Evolutionary conservation across 2,113 vertebrate species (phyloP), one percentile per base, ranked within the genome.

Genomic region (Syngnathoides biaculeatus): DNA sequence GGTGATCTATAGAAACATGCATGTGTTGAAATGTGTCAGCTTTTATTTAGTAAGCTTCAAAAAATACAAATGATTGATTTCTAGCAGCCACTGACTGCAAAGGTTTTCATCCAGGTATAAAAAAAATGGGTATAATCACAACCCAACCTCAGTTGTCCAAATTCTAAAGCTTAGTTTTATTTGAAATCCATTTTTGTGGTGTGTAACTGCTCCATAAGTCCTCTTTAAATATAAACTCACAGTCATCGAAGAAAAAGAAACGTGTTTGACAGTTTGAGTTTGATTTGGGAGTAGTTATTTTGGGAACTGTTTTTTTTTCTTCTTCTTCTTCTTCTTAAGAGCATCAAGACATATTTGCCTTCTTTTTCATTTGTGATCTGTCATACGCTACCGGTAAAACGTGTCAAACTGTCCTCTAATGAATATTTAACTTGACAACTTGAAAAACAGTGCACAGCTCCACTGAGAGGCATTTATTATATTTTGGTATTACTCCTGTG

Each of bases 401-500:
- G 10, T 61, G 48, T 64, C 35, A 27, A n/a, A 73, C 35, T 40
- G 20, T 15, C 69, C 39, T 63, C 5, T 57, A 48, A 74, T 77
- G 67, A 69, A 50, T n/a, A 69, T 64, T 64, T 48, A 47, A n/a
- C 53, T 50, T 68, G 56, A 68, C 68, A 67, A 6, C 35, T 58
- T 71, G 43, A 40, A n/a, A 30, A n/a, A 60, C 10, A 39, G 43
- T 45, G 53, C 26, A 53, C 11, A 20, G 30, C 40, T 65, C 22
- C 12, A 26, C 24, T 55, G 52, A 26, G 15, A 40, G 35, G 17
- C 11, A 40, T 40, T 13, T 22, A 13, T 60, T 22, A 55, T 26
- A 26, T n/a, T 42, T 42, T n/a, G 38, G 20, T 22, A 24, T 35
- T 35, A 35, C 30, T 35, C 14, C 38, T 5, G n/a, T 58, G 15